phyloP scores from a whole-genome alignment of 2,797 vertebrate genomes.

The Lemur catta region DNA sequence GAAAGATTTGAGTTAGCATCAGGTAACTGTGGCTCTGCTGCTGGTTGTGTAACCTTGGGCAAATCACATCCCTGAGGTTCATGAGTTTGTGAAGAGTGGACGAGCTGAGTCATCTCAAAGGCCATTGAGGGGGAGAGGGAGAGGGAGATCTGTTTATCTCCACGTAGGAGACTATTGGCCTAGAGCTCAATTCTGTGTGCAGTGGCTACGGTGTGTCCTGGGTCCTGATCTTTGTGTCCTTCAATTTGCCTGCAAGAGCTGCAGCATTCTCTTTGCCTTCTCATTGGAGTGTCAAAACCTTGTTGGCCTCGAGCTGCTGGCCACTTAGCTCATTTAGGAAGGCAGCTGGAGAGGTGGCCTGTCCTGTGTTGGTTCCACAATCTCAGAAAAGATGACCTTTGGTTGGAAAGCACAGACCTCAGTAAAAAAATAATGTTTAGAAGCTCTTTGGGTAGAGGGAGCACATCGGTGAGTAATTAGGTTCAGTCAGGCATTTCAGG shows the following conservation, averaged over 20 bases:
- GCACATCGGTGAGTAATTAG: not conserved
- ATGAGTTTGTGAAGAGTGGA: not conserved
- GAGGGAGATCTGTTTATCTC: not conserved
- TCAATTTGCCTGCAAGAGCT: not conserved
- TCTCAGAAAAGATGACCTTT: not conserved
- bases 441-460: not conserved
- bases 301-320: constrained; percentile 66
- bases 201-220: not conserved
- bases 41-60: not conserved
- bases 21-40: not conserved
- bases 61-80: not conserved
- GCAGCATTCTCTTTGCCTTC: not conserved
- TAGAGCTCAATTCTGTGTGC: not conserved
- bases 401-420: not conserved
- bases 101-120: not conserved
- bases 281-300: constrained; percentile 42
- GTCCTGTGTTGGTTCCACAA: not conserved
- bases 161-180: fast-evolving
- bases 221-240: not conserved
- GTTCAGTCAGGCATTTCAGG: not conserved
- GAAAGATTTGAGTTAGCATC: not conserved
- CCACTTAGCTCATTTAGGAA: constrained; percentile 75
- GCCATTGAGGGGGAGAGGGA: no score
- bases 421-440: not conserved
- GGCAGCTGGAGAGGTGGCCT: constrained; percentile 65